phyloP scores from a whole-genome alignment of 2,888 invertebrate species.

The Tiliacea citrago region DNA sequence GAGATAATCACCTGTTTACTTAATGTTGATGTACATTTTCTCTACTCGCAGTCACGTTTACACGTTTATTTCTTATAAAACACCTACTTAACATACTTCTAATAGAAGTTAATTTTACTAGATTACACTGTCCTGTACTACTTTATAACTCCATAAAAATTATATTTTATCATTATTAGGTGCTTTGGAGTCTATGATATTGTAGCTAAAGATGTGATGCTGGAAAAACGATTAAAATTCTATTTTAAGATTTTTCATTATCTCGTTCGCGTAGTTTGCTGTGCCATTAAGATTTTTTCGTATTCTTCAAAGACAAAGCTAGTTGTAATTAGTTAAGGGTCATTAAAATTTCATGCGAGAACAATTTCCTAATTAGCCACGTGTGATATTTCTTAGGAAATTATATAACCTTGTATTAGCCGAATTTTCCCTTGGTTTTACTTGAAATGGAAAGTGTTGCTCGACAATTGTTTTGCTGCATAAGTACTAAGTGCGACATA shows the following conservation, averaged over 20 bases:
- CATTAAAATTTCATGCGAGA: constrained; percentile 67
- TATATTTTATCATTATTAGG: constrained; percentile 31
- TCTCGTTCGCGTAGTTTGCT: constrained; percentile 19
- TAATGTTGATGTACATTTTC: constrained; percentile 47
- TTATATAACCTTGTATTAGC: constrained; percentile 49
- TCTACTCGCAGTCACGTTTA: constrained; percentile 45
- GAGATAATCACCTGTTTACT: constrained; percentile 48
- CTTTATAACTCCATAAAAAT: constrained; percentile 28
- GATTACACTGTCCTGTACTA: constrained; percentile 26
- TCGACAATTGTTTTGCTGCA: constrained; percentile 25
- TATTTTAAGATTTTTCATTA: constrained; percentile 39
- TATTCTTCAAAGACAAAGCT: constrained; percentile 47
- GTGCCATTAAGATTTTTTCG: constrained; percentile 52
- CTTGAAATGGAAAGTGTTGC: constrained; percentile 68
- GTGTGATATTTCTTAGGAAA: constrained; percentile 56
- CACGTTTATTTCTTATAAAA: constrained; percentile 34
- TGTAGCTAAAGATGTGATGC: constrained; percentile 5
- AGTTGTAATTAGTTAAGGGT: constrained; percentile 60
- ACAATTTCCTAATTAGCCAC: constrained; percentile 61
- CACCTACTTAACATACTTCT: constrained; percentile 41
- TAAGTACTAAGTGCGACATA: constrained; percentile 11
- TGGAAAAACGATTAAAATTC: constrained; percentile 13
- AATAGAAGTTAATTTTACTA: constrained; percentile 45
- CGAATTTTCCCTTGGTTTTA: constrained; percentile 58
- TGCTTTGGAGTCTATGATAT: constrained; percentile 9